phyloP scores from a whole-genome alignment of 2,888 invertebrate species.

The Seira ritae region DNA sequence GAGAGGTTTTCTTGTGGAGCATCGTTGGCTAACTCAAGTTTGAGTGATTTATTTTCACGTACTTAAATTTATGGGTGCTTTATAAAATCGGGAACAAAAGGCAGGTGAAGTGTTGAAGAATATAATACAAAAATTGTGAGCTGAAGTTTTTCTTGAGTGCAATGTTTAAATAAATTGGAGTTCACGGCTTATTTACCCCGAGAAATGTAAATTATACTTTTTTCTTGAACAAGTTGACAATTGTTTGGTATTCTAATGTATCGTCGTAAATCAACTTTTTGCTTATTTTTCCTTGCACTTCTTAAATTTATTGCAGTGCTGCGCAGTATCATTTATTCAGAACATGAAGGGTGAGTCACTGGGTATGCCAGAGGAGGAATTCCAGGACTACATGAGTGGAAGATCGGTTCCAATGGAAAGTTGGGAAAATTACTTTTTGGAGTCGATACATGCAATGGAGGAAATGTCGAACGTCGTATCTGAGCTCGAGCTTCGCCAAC shows the following conservation, averaged over 20 bases:
- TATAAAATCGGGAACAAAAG: too few species aligned
- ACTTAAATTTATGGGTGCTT: too few species aligned
- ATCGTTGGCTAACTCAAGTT: too few species aligned
- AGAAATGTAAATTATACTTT: constrained; percentile 42
- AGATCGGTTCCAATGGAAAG: constrained; percentile 89
- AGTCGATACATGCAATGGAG: constrained; percentile 71
- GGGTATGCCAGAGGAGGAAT: constrained; percentile 93
- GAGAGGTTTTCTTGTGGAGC: too few species aligned
- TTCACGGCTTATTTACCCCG: constrained; percentile 32
- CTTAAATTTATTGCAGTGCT: constrained; percentile 83
- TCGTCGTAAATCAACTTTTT: constrained; percentile 32
- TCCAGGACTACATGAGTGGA: constrained; percentile 95
- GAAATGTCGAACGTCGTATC: constrained; percentile 69
- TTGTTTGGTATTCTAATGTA: constrained; percentile 21
- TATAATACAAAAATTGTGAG: too few species aligned
- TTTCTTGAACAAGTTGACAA: constrained; percentile 24
- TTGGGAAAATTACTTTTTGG: constrained; percentile 79
- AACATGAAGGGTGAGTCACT: constrained; percentile 95
- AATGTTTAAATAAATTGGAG: too few species aligned
- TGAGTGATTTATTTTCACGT: too few species aligned
- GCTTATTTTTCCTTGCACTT: constrained; percentile 29
- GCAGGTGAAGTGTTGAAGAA: too few species aligned
- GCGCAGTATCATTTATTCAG: constrained; percentile 98
- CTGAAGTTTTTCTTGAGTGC: too few species aligned
- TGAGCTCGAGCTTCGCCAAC: constrained; percentile 78